Percentiles rank a stretch among this genome's conserved stretches.
Conservation (phyloP, 2,113 vertebrate species). For the Pogona vitticeps region DNA sequence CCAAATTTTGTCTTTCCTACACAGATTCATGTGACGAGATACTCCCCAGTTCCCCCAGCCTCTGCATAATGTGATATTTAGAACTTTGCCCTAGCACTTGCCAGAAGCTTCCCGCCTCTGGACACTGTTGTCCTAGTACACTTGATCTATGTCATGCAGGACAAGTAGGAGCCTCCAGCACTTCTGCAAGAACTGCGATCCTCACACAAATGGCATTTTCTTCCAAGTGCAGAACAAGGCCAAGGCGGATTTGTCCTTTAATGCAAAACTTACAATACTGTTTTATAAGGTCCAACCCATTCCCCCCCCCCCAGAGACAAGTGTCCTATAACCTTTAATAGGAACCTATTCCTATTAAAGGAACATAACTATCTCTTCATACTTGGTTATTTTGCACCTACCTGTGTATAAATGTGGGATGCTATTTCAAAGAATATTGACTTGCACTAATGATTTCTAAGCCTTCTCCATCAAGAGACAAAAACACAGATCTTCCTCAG, state of each 20-base stretch:
- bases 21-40: rapidly evolving
- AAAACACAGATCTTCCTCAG: constrained; percentile 22
- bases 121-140: constrained; percentile 11
- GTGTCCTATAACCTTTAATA: constrained; percentile 69
- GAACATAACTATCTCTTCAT: constrained; percentile 58
- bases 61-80: background rate
- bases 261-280: constrained; percentile 11
- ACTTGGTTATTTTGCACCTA: constrained; percentile 66
- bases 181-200: rapidly evolving
- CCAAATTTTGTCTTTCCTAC: background rate
- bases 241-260: constrained; percentile 21
- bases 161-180: background rate
- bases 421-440: constrained; percentile 62
- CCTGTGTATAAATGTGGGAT: constrained; percentile 47
- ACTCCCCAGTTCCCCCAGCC: rapidly evolving
- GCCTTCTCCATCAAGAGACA: constrained; percentile 56
- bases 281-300: constrained; percentile 53
- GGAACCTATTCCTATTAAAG: constrained; percentile 62
- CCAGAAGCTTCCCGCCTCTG: background rate
- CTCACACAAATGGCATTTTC: background rate
- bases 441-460: constrained; percentile 51
- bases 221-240: background rate
- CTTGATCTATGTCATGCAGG: constrained; percentile 6
- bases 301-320: no score
- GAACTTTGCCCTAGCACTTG: background rate